Evolutionary conservation across 2,888 invertebrate genomes (phyloP), one percentile per base, ranked within the genome.

Genomic region (Caenorhabditis sp.): DNA sequence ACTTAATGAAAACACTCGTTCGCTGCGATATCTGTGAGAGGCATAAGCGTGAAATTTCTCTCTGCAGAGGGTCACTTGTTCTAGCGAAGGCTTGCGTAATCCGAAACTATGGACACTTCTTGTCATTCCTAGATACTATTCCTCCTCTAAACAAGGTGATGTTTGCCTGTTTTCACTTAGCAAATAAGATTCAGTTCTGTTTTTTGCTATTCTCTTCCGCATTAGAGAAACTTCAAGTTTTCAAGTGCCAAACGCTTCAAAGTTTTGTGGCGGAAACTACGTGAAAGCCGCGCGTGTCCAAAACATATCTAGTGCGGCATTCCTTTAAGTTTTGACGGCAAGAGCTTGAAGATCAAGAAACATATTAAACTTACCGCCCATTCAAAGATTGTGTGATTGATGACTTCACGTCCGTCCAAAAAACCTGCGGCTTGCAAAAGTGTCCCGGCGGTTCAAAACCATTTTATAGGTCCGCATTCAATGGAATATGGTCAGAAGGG

Each of bases 341-440:
- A 35, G 70, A 70, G 70, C 59, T 70, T 52, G 45, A 46, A 70
- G 70, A 70, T 70, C 59, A 70, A 35, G 61, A 70, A 70, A 53
- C 70, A 70, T 70, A 70, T 70, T 59, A 59, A 70, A 70, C 70
- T 59, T 61, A 70, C 70, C 70, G 70, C 70, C 70, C 70, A 70
- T 70, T 53, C 48, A 59, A 61, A 61, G 59, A 70, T 59, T 52
- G 43, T 41, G 50, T 70, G 59, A 70, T 70, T 70, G 70, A 70
- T 70, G 43, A 39, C 68, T 68, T 59, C 52, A 53, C 70, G 52
- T n/a, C n/a, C 43, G 59, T 70, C 37, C 45, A 27, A 59, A 53
- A 53, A 59, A 70, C 53, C 59, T 53, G 68, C 66, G 37, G 26
- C n/a, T 46, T 37, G 46, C 22, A 56, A 46, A 65, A 53, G 55